phyloP scores from a whole-genome alignment of 2,797 vertebrate genomes.

The Hippoglossus hippoglossus region DNA sequence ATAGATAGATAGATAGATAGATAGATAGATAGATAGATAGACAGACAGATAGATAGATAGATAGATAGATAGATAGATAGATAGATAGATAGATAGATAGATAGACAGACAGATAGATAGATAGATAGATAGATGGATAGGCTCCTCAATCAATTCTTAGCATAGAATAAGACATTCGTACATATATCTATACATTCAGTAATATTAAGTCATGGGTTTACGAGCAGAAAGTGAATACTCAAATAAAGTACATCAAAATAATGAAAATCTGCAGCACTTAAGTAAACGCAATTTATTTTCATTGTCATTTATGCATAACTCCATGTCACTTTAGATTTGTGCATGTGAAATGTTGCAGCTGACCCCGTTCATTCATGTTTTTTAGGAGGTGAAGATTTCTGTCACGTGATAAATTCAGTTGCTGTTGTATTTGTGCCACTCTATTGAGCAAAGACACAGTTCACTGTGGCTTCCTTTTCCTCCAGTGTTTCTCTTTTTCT shows the following conservation, averaged over 20 bases:
- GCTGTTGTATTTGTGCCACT: not conserved
- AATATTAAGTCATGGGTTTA: not conserved
- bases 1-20: no score
- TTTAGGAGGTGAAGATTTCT: not conserved
- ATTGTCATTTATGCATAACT: not conserved
- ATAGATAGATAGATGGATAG: no score
- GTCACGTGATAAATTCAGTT: not conserved
- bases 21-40: no score
- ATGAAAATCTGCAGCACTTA: not conserved
- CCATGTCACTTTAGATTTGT: not conserved
- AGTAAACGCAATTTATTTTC: not conserved
- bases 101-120: no score
- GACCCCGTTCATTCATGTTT: not conserved
- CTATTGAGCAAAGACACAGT: not conserved
- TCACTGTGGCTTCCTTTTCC: slow-evolving; percentile 10
- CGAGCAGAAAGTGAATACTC: not conserved
- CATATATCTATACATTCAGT: no score
- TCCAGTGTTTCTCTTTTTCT: not conserved
- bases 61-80: no score
- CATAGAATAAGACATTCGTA: no score
- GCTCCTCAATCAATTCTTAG: no score
- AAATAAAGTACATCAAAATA: not conserved
- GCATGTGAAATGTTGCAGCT: not conserved
- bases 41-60: no score
- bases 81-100: no score